Base-by-base conservation (phyloP, 2,888 invertebrate species). In the Mythimna albipuncta region DNA sequence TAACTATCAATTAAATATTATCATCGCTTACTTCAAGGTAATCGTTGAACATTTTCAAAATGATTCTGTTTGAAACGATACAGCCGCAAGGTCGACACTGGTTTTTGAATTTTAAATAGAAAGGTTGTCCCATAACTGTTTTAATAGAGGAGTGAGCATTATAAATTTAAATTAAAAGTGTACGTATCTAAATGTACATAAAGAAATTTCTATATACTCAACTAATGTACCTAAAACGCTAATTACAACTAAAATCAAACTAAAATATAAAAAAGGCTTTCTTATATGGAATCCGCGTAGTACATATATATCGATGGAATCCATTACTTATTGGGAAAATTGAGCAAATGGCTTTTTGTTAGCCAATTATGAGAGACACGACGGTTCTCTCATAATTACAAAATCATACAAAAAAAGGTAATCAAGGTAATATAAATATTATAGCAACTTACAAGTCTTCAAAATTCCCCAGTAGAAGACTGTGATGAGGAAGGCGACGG, bases 401-500 rank as follows among this genome's bases (percentile, higher is more conserved):
- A 47, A 47, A 47, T 16, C 6, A 16, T 47, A 19, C 6, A 47
- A 16, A 47, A 19, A 47, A 47, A 4, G 11, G 13, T 13, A 44
- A 44, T 4, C 44, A 44, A 44, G 13, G 44, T 13, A 44, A 44
- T 44, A 11, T 13, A 32, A 52, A 50, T 2, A 9, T 2, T 7
- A 19, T 44, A 59, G 16, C 47, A 82, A 92, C 94, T 93, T 86
- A 95, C 95, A 89, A 55, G 89, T 87, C 80, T 90, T 94, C 58
- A 96, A 86, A 41, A 96, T 85, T 19, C 93, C 91, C 96, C 96
- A 96, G 89, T 96, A 96, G 89, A 96, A 96, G 7, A 95, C 91
- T 4, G 96, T 94, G 87, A 96, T 93, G 84, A 96, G 95, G 86
- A 96, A 96, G 10, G 96, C 93, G 55, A 96, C 92, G 4, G 96